Conservation (phyloP, 2,113 vertebrate species). For the Gila orcuttii region DNA sequence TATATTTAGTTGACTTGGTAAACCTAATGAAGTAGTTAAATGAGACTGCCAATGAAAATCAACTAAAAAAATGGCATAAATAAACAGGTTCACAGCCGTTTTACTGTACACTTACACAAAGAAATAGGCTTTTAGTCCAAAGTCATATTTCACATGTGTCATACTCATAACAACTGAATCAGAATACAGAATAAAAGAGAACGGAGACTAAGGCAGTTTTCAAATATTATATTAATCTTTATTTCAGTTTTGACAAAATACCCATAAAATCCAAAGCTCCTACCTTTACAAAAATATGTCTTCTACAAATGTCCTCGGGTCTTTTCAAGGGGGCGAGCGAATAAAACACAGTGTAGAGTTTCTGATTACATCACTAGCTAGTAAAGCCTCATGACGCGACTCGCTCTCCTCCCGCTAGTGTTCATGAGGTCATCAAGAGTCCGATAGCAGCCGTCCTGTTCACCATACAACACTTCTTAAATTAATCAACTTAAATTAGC, state of each 20-base stretch:
- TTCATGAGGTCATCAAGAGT: slow-evolving; percentile 45
- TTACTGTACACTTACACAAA: neutral
- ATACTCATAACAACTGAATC: neutral
- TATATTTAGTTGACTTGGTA: too few relatives aligned
- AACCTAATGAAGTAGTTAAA: too few relatives aligned
- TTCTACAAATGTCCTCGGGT: slow-evolving; percentile 90
- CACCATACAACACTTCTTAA: slow-evolving; percentile 83
- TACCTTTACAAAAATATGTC: slow-evolving; percentile 99
- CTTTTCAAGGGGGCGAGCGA: slow-evolving; percentile 81
- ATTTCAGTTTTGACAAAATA: slow-evolving; percentile 99
- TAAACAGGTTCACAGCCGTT: too few relatives aligned
- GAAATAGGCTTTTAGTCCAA: too few relatives aligned
- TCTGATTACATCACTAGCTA: slow-evolving; percentile 53
- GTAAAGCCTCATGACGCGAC: too few relatives aligned
- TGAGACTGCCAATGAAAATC: too few relatives aligned
- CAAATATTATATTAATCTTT: slow-evolving; percentile 91
- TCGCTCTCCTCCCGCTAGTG: neutral
- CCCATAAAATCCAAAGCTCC: slow-evolving; percentile 95
- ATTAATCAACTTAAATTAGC: slow-evolving; percentile 98
- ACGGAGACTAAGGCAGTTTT: slow-evolving; percentile 55
- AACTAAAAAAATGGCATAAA: too few relatives aligned
- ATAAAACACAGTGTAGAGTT: slow-evolving; percentile 85
- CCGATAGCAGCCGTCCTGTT: slow-evolving; percentile 83
- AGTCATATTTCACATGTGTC: neutral
- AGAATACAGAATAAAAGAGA: neutral